phyloP scores from a whole-genome alignment of 2,797 vertebrate species.

The Leptoclinus maculatus region DNA sequence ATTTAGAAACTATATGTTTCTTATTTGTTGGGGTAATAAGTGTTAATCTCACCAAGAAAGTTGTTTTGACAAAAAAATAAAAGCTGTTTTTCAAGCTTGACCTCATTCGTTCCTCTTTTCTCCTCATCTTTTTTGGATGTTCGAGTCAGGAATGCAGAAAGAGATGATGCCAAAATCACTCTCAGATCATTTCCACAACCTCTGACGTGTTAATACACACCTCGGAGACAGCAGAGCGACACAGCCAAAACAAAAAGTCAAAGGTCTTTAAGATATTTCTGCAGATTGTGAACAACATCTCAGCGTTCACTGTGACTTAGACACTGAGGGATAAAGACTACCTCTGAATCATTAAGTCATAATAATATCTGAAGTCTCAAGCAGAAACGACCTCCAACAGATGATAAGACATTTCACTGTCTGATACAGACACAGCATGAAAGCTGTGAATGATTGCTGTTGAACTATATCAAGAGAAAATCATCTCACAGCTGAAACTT shows the following conservation, averaged over 20 bases:
- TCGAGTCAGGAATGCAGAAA: not conserved
- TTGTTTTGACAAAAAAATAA: constrained; percentile 31
- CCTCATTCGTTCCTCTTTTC: constrained; percentile 18
- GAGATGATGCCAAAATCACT: not conserved
- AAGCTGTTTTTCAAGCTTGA: constrained; percentile 6
- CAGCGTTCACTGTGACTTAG: constrained; percentile 29
- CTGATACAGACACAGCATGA: not conserved
- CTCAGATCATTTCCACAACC: not conserved
- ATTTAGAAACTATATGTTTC: not conserved
- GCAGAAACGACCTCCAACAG: not conserved
- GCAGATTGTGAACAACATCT: constrained; percentile 11
- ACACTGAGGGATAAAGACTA: constrained; percentile 14
- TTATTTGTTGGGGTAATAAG: not conserved
- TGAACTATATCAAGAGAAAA: not conserved
- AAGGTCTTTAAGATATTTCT: constrained; percentile 12
- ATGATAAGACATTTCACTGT: constrained; percentile 5
- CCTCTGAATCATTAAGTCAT: constrained; percentile 33
- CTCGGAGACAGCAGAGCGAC: constrained; percentile 15
- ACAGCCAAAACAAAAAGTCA: constrained; percentile 25
- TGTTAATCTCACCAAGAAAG: not conserved
- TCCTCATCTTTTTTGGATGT: not conserved
- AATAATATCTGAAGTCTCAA: constrained; percentile 32
- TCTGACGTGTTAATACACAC: constrained; percentile 14
- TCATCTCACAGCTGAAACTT: not conserved
- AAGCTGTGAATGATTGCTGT: not conserved